Percentiles rank a stretch among this genome's conserved stretches.
Evolutionary conservation across 2,797 vertebrate species (phyloP).

Genomic region (Argyrosomus regius): DNA sequence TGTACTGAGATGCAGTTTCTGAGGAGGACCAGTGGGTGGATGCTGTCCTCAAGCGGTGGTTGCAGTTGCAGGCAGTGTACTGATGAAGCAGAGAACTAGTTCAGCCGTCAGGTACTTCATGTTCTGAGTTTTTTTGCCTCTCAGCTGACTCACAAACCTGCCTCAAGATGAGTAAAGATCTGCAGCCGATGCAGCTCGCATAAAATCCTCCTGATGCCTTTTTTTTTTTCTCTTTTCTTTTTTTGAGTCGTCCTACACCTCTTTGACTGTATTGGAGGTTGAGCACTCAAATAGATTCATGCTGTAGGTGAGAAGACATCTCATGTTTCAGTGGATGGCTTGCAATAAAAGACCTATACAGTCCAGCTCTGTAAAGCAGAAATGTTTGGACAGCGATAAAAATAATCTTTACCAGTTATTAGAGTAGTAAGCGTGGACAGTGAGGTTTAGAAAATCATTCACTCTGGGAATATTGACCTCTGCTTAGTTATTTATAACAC

Average conservation of each 20-base stretch:
- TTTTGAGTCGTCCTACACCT: constrained; percentile 34
- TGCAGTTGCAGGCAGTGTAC: constrained; percentile 64
- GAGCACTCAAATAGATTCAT: constrained; percentile 65
- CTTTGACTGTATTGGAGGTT: constrained; percentile 64
- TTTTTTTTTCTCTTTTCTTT: constrained; percentile 14
- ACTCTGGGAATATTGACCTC: constrained; percentile 14
- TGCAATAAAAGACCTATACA: constrained; percentile 66
- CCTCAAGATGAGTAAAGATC: constrained; percentile 44
- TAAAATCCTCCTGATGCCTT: constrained; percentile 28
- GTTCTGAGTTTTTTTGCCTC: constrained; percentile 26
- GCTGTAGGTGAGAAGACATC: constrained; percentile 66
- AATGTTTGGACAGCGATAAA: constrained; percentile 52
- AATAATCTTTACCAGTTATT: constrained; percentile 30
- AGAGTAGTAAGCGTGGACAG: constrained; percentile 12
- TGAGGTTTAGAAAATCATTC: constrained; percentile 35
- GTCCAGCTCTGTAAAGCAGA: constrained; percentile 45
- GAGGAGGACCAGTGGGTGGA: constrained; percentile 72
- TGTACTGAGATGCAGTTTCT: constrained; percentile 73
- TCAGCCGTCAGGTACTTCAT: constrained; percentile 55
- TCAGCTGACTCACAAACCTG: constrained; percentile 48
- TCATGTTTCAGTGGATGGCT: constrained; percentile 72
- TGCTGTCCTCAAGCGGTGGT: constrained; percentile 65
- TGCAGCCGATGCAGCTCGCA: constrained; percentile 44
- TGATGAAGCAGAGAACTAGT: constrained; percentile 59
- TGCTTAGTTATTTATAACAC: constrained; percentile 8